Evolutionary conservation across 2,888 invertebrate genomes (phyloP).

Genomic region (Noctua comes): DNA sequence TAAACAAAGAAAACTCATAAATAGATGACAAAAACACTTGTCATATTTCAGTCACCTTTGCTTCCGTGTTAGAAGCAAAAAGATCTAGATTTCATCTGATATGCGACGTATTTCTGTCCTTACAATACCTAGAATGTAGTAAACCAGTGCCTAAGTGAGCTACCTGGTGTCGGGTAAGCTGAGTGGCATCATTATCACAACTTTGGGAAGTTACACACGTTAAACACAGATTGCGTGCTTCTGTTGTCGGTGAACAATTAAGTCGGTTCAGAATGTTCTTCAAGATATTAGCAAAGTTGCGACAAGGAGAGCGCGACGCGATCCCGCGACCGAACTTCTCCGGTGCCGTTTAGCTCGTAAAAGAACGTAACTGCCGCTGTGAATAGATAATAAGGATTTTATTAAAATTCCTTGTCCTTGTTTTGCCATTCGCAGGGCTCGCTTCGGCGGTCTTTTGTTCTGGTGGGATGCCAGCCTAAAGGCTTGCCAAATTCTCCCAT

Average conservation of each 20-base stretch:
- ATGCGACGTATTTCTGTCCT: conserved; percentile 3
- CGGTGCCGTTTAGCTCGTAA: conserved; percentile 84
- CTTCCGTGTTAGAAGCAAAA: conserved; percentile 3
- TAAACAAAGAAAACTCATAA: neutral
- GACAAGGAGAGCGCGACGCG: conserved; percentile 76
- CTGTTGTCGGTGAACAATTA: conserved; percentile 77
- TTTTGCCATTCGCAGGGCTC: conserved; percentile 82
- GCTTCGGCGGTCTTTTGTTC: conserved; percentile 81
- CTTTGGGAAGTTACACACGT: conserved; percentile 62
- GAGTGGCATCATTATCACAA: conserved; percentile 53
- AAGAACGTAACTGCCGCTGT: conserved; percentile 86
- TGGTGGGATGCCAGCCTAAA: conserved; percentile 80
- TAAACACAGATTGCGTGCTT: conserved; percentile 67
- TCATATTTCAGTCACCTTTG: conserved; percentile 13
- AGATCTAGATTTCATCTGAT: conserved; percentile 9
- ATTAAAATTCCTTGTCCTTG: conserved; percentile 89
- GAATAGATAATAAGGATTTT: conserved; percentile 90
- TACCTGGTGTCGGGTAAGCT: conserved; percentile 44
- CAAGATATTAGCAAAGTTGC: conserved; percentile 83
- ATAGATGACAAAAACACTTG: conserved; percentile 1
- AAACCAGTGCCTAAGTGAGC: conserved; percentile 36
- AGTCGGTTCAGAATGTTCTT: conserved; percentile 75
- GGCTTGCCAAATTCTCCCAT: conserved; percentile 76
- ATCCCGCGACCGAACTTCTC: conserved; percentile 79
- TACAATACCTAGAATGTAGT: conserved; percentile 27